phyloP scores from a whole-genome alignment of 2,797 vertebrate genomes.

The Falco rusticolus region DNA sequence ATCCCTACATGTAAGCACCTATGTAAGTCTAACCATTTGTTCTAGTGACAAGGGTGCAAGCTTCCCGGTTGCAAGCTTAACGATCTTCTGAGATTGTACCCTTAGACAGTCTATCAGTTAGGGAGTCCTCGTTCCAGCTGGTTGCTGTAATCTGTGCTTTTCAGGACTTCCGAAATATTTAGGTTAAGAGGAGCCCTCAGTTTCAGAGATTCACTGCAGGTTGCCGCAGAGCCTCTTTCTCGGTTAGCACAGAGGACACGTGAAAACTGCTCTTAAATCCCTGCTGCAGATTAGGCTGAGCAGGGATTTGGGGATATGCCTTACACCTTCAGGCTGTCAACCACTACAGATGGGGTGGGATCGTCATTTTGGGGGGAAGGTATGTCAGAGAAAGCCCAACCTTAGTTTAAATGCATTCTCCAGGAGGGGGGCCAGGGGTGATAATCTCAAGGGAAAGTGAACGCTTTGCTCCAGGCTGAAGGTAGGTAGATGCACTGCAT shows the following conservation, averaged over 20 bases:
- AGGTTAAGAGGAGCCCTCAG: neutral
- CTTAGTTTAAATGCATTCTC: neutral
- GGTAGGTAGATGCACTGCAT: neutral
- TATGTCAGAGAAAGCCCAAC: neutral
- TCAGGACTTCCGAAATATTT: neutral
- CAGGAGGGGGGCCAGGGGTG: neutral
- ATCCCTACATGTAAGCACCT: neutral
- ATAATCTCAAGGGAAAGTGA: neutral
- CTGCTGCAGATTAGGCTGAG: neutral
- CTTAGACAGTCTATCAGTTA: neutral
- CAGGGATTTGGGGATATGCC: neutral
- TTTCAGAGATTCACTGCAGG: neutral
- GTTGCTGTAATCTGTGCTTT: neutral
- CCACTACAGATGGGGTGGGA: neutral
- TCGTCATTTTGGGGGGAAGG: rapidly evolving
- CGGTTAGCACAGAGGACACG: neutral
- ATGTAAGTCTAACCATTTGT: rapidly evolving
- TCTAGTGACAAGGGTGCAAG: neutral
- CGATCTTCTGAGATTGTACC: neutral
- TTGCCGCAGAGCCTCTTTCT: neutral
- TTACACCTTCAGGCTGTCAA: neutral
- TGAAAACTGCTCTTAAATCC: neutral
- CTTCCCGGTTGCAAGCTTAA: neutral
- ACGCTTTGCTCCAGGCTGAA: neutral
- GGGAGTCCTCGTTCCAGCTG: neutral